phyloP scores from a whole-genome alignment of 2,888 invertebrate genomes.

The Netelia virgata region DNA sequence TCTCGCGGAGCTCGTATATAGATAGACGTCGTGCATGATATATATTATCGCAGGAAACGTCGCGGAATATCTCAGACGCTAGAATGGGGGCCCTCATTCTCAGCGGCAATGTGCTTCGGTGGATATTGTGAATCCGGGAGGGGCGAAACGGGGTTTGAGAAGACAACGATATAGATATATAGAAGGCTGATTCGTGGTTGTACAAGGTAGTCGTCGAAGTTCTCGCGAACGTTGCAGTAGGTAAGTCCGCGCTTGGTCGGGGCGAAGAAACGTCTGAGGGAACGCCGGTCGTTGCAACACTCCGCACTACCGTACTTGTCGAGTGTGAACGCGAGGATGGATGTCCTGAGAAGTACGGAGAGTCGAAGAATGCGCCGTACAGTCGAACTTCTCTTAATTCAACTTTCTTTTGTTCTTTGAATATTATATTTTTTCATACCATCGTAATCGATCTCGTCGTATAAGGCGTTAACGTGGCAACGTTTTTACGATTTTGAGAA shows the following conservation, averaged over 20 bases:
- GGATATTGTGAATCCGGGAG: slow-evolving; percentile 50
- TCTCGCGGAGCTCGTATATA: slow-evolving; percentile 43
- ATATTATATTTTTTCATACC: neutral
- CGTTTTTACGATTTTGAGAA: no score
- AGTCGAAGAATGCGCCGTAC: slow-evolving; percentile 14
- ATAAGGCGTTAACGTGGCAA: neutral
- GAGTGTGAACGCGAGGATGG: slow-evolving; percentile 51
- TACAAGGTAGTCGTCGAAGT: neutral
- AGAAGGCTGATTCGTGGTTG: neutral
- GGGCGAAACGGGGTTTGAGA: neutral
- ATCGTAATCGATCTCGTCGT: neutral
- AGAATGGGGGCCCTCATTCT: slow-evolving; percentile 46
- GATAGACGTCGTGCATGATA: slow-evolving; percentile 54
- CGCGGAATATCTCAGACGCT: slow-evolving; percentile 61
- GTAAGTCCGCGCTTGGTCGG: neutral
- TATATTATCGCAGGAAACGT: slow-evolving; percentile 63
- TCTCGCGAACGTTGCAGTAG: neutral
- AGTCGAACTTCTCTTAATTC: neutral
- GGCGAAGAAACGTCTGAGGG: neutral
- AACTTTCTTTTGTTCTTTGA: neutral
- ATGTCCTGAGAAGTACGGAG: slow-evolving; percentile 9
- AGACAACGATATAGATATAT: slow-evolving; percentile 28
- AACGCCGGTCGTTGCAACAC: slow-evolving; percentile 56
- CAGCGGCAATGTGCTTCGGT: slow-evolving; percentile 36
- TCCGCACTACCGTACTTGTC: slow-evolving; percentile 13